Base-by-base conservation (phyloP, 2,888 invertebrate genomes). In the Malacosoma neustria region DNA sequence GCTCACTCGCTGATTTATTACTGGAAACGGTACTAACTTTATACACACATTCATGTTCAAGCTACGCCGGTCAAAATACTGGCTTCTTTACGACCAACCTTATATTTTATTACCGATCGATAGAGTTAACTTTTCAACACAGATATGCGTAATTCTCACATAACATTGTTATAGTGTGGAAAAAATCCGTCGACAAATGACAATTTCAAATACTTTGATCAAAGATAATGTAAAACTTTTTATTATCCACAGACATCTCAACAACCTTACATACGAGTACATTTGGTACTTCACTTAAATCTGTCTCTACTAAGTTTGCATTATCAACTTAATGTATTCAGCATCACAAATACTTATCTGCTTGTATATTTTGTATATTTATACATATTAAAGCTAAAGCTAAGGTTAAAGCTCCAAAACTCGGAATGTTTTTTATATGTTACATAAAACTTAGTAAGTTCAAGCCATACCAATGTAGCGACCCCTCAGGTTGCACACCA, bases 1-100 rank as follows among this genome's bases (percentile, higher is more conserved):
- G 59, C 63, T 65, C 57, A 40, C 49, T 50, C 56, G 51, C 68
- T 73, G 75, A 77, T 77, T 77, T 77, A 77, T 75, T 57, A 67
- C 72, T 57, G 59, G 49, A 70, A 68, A 55, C 57, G 60, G 60
- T 59, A 59, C 62, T 51, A 58, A 62, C 60, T 65, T 62, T 60
- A 53, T 49, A 58, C 61, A 61, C 67, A 72, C 63, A 70, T 66
- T 64, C 61, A 61, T 60, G 46, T 54, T 49, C 59, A 63, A 60
- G 58, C 55, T 57, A 48, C 48, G 51, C 62, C 58, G 61, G 67
- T 67, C 66, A 66, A 72, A 70, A 71, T 65, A 64, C 57, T 61
- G 59, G 60, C 59, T 70, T 57, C 67, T 74, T 74, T 73, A 72
- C 68, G 72, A 66, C 57, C 66, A 68, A 63, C 68, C 67, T 65